Percentiles rank a stretch among this genome's conserved stretches.
These are phyloP conservation scores for Choristoneura fumiferana DNA, from an alignment of 1,140 invertebrate genomes.

Conservation along the genomic window DNA sequence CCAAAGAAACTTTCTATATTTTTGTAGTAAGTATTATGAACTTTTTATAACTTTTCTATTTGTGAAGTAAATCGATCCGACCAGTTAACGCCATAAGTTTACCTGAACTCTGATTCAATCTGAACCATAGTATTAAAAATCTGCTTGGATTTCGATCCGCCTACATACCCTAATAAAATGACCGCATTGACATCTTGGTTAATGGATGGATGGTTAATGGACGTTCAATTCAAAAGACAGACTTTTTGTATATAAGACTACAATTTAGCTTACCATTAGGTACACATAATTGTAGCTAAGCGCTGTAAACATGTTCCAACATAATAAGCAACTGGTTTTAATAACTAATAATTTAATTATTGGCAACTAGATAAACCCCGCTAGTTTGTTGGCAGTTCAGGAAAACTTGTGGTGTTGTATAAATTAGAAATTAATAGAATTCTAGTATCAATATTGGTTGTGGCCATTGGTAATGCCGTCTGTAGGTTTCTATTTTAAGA, in stretches of 20 bases:
- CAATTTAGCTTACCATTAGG: no score
- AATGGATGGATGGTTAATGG: no score
- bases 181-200: no score
- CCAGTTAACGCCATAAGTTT: slow-evolving; percentile 33
- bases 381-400: not conserved
- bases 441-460: slow-evolving; percentile 6
- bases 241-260: no score
- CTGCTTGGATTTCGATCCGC: no score
- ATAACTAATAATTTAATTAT: no score
- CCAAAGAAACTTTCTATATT: slow-evolving; percentile 43
- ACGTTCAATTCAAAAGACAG: no score
- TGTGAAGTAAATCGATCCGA: slow-evolving; percentile 32
- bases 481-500: not conserved
- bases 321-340: no score
- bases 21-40: slow-evolving; percentile 39
- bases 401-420: not conserved
- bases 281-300: no score
- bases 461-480: not conserved
- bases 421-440: slow-evolving; percentile 12
- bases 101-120: slow-evolving; percentile 26
- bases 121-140: slow-evolving; percentile 1
- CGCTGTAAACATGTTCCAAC: no score
- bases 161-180: no score
- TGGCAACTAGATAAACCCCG: no score
- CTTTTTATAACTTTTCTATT: slow-evolving; percentile 34